A percentile compares a stretch with the other conserved stretches of the same genome.
Evolutionary conservation across 2,797 vertebrate genomes (phyloP).

Genomic region (Pantherophis alleghaniensis): DNA sequence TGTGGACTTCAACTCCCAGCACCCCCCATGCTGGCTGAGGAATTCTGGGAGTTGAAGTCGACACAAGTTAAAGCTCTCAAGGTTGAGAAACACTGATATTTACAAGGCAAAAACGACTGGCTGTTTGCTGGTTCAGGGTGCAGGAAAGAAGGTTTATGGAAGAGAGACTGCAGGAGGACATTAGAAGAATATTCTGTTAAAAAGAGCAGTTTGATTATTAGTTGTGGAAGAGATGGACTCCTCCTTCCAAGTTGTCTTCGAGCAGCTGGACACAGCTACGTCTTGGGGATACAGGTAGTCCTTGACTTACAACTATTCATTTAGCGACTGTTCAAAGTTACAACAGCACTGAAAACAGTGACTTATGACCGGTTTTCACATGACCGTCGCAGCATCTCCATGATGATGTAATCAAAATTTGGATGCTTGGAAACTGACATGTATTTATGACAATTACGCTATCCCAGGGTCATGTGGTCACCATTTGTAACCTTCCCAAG

Average conservation of each 20-base stretch:
- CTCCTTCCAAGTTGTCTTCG: neutral
- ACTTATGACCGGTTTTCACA: neutral
- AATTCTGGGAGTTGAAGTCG: neutral
- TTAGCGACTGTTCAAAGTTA: neutral
- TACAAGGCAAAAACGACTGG: neutral
- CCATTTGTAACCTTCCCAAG: neutral
- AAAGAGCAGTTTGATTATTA: neutral
- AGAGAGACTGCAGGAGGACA: neutral
- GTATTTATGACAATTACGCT: neutral
- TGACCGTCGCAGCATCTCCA: fast-evolving
- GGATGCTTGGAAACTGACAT: neutral
- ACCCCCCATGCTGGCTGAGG: neutral
- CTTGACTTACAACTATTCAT: neutral
- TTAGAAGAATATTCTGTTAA: neutral
- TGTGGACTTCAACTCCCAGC: neutral
- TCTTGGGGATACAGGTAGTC: neutral
- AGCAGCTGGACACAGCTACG: neutral
- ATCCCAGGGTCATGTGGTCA: neutral
- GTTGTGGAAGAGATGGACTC: neutral
- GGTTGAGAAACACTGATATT: neutral
- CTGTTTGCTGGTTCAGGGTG: neutral
- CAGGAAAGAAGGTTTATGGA: neutral
- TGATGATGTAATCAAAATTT: neutral
- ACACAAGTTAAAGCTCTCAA: neutral
- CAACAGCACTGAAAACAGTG: neutral